Evolutionary conservation across 2,113 vertebrate genomes (phyloP).

Genomic region (Rhombomys opimus): DNA sequence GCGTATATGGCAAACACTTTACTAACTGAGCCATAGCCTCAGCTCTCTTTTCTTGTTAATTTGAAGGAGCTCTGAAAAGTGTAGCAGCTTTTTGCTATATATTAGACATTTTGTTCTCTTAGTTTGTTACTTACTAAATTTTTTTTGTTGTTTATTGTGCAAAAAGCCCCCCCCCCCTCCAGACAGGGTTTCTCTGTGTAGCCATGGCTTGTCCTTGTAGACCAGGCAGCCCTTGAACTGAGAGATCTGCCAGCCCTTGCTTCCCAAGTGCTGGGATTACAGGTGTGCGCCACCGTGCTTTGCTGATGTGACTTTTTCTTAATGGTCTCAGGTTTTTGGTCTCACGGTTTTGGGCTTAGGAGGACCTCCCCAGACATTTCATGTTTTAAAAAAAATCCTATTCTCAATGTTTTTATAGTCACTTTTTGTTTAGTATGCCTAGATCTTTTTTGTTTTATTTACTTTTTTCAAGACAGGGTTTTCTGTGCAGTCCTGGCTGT

Average conservation of each 20-base stretch:
- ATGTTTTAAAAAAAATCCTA: not conserved
- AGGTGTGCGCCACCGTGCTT: too few relatives aligned
- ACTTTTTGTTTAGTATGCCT: constrained; percentile 14
- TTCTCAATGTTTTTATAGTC: constrained; percentile 8
- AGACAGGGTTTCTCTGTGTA: too few relatives aligned
- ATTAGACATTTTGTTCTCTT: not conserved
- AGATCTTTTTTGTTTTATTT: constrained; percentile 5
- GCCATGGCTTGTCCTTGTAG: too few relatives aligned
- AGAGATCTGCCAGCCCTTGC: too few relatives aligned
- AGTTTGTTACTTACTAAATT: not conserved
- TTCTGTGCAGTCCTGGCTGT: not conserved
- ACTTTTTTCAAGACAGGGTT: not conserved
- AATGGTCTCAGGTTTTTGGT: not conserved
- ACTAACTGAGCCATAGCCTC: not conserved
- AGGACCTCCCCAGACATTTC: not conserved
- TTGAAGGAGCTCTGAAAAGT: not conserved
- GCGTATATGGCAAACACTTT: not conserved
- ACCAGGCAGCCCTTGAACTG: too few relatives aligned
- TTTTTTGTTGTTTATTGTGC: not conserved
- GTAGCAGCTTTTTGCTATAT: not conserved
- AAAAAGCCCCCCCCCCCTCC: not conserved
- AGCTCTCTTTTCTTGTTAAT: not conserved
- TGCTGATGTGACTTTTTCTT: not conserved
- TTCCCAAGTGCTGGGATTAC: too few relatives aligned
- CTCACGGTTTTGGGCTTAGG: not conserved